These are phyloP conservation scores for Cliona cf. orientalis DNA, from an alignment of 37 sponge, comb jelly and placozoan genomes.

Conservation along the genomic window DNA sequence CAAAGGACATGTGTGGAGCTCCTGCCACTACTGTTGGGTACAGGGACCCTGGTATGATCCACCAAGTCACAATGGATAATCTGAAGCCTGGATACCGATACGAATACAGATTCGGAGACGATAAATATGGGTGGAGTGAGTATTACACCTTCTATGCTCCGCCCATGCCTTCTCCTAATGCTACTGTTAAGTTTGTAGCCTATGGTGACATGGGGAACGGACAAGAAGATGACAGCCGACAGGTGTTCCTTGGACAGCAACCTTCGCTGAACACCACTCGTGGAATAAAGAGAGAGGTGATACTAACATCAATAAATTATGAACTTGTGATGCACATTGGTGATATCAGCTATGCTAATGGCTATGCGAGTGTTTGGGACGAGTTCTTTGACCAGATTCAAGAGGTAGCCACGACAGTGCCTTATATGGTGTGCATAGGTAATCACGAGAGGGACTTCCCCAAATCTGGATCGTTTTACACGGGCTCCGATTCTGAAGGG, in stretches of 20 bases:
- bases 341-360: constrained; percentile 82
- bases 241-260: constrained; percentile 25
- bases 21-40: constrained; percentile 73
- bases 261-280: constrained; percentile 65
- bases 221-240: constrained; percentile 47
- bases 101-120: constrained; percentile 73
- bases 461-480: constrained; percentile 25
- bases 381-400: constrained; percentile 73
- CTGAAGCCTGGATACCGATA: constrained; percentile 51
- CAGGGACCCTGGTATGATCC: constrained; percentile 69
- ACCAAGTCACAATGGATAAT: constrained; percentile 52
- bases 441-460: constrained; percentile 83
- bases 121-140: constrained; percentile 60
- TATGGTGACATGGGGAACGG: constrained; percentile 79
- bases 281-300: constrained; percentile 20
- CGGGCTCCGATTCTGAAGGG: constrained; percentile 68
- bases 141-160: constrained; percentile 55
- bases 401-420: constrained; percentile 60
- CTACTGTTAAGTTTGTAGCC: constrained; percentile 47
- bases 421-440: constrained; percentile 85
- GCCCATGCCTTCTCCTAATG: constrained; percentile 37
- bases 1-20: constrained; percentile 78
- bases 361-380: constrained; percentile 75
- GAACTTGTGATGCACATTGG: constrained; percentile 86
- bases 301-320: constrained; percentile 19